Evolutionary conservation across 1,140 invertebrate species (phyloP), one percentile per base, ranked within the genome.

Genomic region (Anagrus nilaparvatae): DNA sequence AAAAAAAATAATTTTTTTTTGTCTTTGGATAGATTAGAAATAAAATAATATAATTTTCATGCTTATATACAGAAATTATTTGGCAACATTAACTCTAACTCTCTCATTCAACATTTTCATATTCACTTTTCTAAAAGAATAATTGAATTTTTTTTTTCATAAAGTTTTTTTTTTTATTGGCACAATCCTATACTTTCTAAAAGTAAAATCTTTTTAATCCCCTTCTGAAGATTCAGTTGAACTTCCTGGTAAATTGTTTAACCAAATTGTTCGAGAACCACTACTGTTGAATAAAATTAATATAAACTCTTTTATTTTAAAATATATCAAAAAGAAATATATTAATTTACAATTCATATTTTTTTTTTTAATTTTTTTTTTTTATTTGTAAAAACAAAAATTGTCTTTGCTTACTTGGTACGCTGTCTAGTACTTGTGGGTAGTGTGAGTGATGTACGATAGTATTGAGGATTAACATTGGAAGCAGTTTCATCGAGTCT

Each of bases 361-460:
- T 28, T 6, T 29, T 39, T 6, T 29, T 18, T 20, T n/a, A 3
- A 40, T 10, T 40, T 24, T 21, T 14, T n/a, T 20, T 40, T 21
- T 32, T 17, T 18, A 30, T 46, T 31, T 35, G 14, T 35, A 18
- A 31, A 24, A 41, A 38, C 40, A 42, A n/a, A n/a, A n/a, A n/a
- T n/a, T 42, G 17, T 14, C 19, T 44, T 18, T 10, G 54, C 44
- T 63, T 56, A 76, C 75, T 72, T 74, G 54, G 72, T 70, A 50
- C 72, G 74, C 43, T 72, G 69, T 53, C 76, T 75, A 39, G 74
- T 74, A 63, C 76, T 76, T 25, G 74, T 79, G 44, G 79, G 79
- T 55, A 81, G 65, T 53, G 79, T 81, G 43, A 80, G 65, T 13
- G 77, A 81, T 48, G 76, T 79, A 47, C 77, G 67, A 53, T 79